A percentile compares a stretch with the other conserved stretches of the same genome.
Evolutionary conservation across 2,888 invertebrate species (phyloP).

Genomic region (Dinocampus coccinellae): DNA sequence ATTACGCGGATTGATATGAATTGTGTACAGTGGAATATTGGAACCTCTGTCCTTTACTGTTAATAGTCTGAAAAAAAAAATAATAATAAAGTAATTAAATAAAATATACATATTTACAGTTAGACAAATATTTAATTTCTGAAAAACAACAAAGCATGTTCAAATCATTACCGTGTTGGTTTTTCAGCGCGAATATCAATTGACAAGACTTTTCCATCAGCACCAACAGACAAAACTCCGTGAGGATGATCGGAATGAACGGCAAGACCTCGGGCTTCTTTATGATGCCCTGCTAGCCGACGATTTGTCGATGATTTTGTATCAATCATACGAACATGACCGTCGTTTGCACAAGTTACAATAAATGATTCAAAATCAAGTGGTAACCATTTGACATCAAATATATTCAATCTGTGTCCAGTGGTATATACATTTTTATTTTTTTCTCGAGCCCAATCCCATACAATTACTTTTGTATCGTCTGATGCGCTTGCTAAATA

Average conservation of each 20-base stretch:
- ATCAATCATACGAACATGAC: constrained; percentile 80
- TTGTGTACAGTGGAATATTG: constrained; percentile 87
- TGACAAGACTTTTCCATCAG: constrained; percentile 86
- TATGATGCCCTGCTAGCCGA: constrained; percentile 78
- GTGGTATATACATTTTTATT: constrained; percentile 79
- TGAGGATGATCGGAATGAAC: constrained; percentile 83
- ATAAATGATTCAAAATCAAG: constrained; percentile 84
- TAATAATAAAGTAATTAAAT: not conserved
- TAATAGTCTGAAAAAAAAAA: constrained; percentile 70
- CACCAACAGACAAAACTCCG: constrained; percentile 86
- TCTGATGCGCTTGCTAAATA: constrained; percentile 92
- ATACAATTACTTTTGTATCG: constrained; percentile 86
- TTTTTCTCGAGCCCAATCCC: constrained; percentile 89
- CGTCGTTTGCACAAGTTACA: constrained; percentile 90
- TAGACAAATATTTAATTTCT: not conserved
- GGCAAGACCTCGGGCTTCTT: constrained; percentile 88
- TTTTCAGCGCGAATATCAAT: constrained; percentile 84
- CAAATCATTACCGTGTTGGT: constrained; percentile 73
- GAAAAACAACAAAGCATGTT: not conserved
- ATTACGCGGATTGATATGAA: constrained; percentile 85
- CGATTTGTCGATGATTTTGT: constrained; percentile 70
- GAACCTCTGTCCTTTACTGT: constrained; percentile 73
- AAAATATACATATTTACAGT: no score
- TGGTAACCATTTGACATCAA: constrained; percentile 89
- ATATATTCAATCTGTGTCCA: constrained; percentile 90